These are phyloP conservation scores for Arge pagana DNA, from an alignment of 2,888 invertebrate species.

Conservation along the genomic window DNA sequence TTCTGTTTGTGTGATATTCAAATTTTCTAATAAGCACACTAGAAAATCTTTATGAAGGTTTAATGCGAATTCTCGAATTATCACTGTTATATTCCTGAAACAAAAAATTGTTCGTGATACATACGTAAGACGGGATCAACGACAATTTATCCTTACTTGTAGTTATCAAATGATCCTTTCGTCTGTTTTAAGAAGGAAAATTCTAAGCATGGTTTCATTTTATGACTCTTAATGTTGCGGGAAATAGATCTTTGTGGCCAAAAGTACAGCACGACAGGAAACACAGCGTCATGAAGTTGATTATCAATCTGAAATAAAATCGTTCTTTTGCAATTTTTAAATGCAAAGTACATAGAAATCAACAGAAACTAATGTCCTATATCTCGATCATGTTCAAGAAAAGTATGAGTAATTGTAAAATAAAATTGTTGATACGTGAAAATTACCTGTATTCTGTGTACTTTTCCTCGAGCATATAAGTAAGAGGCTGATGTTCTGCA, in stretches of 20 bases:
- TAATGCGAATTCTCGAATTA: conserved; percentile 44
- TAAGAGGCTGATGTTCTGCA: conserved; percentile 72
- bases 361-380: too few species aligned
- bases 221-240: conserved; percentile 41
- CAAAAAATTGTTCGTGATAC: not conserved
- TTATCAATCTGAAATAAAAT: conserved; percentile 82
- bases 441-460: conserved; percentile 66
- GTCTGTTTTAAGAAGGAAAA: conserved; percentile 47
- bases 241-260: conserved; percentile 57
- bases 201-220: conserved; percentile 48
- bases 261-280: conserved; percentile 70
- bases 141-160: conserved; percentile 38
- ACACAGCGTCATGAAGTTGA: conserved; percentile 71
- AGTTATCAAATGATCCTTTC: conserved; percentile 43
- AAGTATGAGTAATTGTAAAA: not conserved
- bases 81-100: conserved; percentile 44
- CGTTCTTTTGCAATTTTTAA: too few species aligned
- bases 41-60: conserved; percentile 50
- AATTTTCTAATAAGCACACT: conserved; percentile 40
- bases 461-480: conserved; percentile 69
- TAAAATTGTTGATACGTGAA: too few species aligned
- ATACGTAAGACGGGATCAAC: not conserved
- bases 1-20: conserved; percentile 42
- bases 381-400: not conserved
- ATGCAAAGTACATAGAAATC: too few species aligned